Percentiles rank a stretch among this genome's conserved stretches.
Evolutionary conservation across 2,888 invertebrate species (phyloP).

Genomic region (Andrena haemorrhoa): DNA sequence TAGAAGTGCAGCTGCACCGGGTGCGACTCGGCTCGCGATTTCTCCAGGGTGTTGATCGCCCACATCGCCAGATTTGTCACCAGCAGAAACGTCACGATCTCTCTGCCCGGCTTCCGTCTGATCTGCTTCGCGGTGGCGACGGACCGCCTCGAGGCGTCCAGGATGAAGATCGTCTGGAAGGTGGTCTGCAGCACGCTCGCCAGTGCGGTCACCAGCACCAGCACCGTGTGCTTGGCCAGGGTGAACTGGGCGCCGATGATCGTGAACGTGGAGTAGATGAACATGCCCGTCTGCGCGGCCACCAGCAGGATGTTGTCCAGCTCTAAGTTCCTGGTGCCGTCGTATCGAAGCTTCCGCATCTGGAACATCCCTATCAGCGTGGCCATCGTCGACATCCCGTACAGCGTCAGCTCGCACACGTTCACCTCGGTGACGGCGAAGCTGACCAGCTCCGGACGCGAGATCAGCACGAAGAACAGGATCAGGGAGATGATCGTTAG

Average conservation of each 20-base stretch:
- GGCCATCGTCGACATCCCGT: slow-evolving; percentile 94
- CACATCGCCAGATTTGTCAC: slow-evolving; percentile 97
- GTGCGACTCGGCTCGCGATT: slow-evolving; percentile 95
- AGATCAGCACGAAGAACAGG: slow-evolving; percentile 95
- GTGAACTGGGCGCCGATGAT: slow-evolving; percentile 97
- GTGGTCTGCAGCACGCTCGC: slow-evolving; percentile 95
- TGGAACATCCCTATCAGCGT: slow-evolving; percentile 95
- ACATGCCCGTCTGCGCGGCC: slow-evolving; percentile 97
- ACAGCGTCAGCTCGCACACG: slow-evolving; percentile 94
- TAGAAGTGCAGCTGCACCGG: slow-evolving; percentile 97
- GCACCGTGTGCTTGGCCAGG: slow-evolving; percentile 91
- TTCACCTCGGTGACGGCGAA: slow-evolving; percentile 95
- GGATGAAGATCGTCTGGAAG: slow-evolving; percentile 95
- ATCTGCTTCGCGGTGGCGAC: slow-evolving; percentile 93
- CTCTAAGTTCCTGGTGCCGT: slow-evolving; percentile 92
- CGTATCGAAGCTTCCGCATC: slow-evolving; percentile 93
- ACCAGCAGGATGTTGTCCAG: slow-evolving; percentile 96
- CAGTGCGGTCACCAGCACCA: slow-evolving; percentile 93
- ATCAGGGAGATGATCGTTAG: slow-evolving; percentile 96
- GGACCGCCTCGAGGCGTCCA: slow-evolving; percentile 94
- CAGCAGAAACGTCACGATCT: slow-evolving; percentile 96
- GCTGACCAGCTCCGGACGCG: slow-evolving; percentile 91
- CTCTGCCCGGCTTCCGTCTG: slow-evolving; percentile 95
- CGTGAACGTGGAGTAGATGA: slow-evolving; percentile 96
- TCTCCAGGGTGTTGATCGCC: slow-evolving; percentile 97